These are phyloP conservation scores for Meriones unguiculatus DNA, from an alignment of 2,113 vertebrate genomes.

Conservation along the genomic window DNA sequence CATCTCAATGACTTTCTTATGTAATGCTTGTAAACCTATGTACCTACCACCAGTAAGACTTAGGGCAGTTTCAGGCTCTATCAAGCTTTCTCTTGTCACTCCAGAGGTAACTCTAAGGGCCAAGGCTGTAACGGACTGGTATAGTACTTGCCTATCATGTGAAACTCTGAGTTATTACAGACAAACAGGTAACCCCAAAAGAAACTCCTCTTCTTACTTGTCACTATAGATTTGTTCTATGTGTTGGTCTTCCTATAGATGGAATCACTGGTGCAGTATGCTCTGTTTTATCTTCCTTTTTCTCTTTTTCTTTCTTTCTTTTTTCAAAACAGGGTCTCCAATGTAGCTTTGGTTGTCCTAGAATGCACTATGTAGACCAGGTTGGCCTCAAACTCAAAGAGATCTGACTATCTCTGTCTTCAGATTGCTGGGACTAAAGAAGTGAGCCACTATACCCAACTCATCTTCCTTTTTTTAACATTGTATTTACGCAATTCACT, in stretches of 20 bases:
- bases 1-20: not conserved
- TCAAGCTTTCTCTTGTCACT: not conserved
- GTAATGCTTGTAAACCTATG: not conserved
- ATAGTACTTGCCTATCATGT: not conserved
- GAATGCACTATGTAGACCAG: not conserved
- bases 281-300: not conserved
- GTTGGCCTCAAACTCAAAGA: not conserved
- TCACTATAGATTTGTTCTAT: not conserved
- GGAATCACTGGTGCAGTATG: not conserved
- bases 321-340: not conserved
- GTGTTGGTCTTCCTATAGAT: not conserved
- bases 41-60: not conserved
- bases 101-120: not conserved
- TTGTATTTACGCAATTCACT: slow-evolving; percentile 34
- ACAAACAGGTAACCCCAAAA: slow-evolving; percentile 19
- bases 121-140: not conserved
- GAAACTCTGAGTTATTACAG: not conserved
- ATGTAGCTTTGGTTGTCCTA: not conserved
- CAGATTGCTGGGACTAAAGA: not conserved
- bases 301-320: not conserved
- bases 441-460: not conserved
- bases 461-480: slow-evolving; percentile 2
- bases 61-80: not conserved
- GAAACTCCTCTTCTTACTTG: not conserved
- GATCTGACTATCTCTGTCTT: not conserved